phyloP scores from a whole-genome alignment of 2,888 invertebrate species.

The Drosophila helvetica region DNA sequence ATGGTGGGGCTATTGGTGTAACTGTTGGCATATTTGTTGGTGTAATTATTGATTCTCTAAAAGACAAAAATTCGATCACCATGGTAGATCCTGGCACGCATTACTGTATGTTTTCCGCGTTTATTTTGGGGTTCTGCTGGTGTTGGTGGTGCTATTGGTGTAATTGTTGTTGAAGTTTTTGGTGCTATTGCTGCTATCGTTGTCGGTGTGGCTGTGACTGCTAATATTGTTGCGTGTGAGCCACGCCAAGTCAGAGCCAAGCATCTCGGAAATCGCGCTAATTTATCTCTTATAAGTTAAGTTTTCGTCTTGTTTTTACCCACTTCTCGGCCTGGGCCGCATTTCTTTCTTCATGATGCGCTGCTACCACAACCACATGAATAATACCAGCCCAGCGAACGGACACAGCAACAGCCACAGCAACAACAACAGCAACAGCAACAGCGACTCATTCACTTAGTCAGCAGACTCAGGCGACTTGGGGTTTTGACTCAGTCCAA shows the following conservation, averaged over 20 bases:
- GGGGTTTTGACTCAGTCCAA: constrained; percentile 58
- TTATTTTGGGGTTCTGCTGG: background rate
- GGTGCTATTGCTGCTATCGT: background rate
- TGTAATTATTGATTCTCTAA: background rate
- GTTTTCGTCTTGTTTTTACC: constrained; percentile 31
- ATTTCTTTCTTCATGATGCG: constrained; percentile 39
- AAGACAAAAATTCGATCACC: too few relatives aligned
- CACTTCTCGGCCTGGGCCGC: constrained; percentile 22
- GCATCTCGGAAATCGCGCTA: constrained; percentile 63
- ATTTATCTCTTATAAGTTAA: constrained; percentile 68
- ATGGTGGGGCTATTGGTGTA: too few relatives aligned
- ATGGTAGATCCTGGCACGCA: background rate
- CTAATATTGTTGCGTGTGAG: constrained; percentile 38
- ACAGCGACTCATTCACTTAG: constrained; percentile 74
- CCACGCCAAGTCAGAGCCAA: constrained; percentile 25
- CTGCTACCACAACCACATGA: constrained; percentile 13
- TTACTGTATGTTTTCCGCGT: background rate
- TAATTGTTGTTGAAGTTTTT: too few relatives aligned
- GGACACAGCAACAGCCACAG: background rate
- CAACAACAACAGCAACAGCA: constrained; percentile 35
- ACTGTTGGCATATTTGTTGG: too few relatives aligned
- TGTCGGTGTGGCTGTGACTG: background rate
- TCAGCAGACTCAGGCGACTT: constrained; percentile 49
- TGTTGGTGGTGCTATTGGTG: background rate
- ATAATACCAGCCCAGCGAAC: constrained; percentile 15